phyloP scores from a whole-genome alignment of 2,113 vertebrate genomes.

The Oxyura jamaicensis region DNA sequence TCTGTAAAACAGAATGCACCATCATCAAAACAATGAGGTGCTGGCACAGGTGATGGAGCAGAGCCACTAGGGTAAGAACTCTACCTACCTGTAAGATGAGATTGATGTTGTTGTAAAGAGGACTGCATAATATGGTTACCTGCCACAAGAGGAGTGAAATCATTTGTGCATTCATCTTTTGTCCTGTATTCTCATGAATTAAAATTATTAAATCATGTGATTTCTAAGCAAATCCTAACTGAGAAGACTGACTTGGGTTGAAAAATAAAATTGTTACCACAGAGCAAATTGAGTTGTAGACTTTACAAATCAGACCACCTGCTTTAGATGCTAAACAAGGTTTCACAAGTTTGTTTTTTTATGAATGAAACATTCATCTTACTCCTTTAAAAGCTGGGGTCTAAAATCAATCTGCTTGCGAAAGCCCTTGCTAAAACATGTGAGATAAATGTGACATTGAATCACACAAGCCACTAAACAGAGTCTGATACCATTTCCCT shows the following conservation, averaged over 20 bases:
- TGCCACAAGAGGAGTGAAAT: background rate
- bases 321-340: background rate
- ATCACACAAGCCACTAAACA: background rate
- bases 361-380: background rate
- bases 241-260: background rate
- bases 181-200: background rate
- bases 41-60: background rate
- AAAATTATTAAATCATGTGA: background rate
- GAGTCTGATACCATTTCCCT: conserved; percentile 40
- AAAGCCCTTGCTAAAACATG: background rate
- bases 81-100: background rate
- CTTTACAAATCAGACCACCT: background rate
- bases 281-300: background rate
- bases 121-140: background rate
- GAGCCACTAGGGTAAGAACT: background rate
- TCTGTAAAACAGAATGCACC: background rate
- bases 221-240: background rate
- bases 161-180: background rate
- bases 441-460: conserved; percentile 21
- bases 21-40: background rate
- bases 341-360: background rate
- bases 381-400: background rate
- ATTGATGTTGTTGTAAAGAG: background rate
- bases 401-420: conserved; percentile 9
- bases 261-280: background rate